Percentiles rank a stretch among this genome's conserved stretches.
These are phyloP conservation scores for Ridgeia piscesae DNA, from an alignment of 1,140 invertebrate genomes.

Conservation along the genomic window DNA sequence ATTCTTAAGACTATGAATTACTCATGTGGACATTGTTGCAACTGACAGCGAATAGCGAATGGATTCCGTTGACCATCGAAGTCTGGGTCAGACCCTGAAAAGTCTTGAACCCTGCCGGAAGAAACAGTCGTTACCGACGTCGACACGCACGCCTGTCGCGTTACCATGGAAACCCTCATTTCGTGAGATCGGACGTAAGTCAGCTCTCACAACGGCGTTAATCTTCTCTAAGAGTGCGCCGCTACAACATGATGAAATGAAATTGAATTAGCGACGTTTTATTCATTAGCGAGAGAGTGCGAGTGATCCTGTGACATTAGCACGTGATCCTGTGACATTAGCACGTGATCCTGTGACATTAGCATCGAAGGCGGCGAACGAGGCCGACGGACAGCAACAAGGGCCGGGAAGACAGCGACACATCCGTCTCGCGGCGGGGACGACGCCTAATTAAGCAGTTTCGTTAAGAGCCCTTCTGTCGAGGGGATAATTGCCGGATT, in stretches of 20 bases:
- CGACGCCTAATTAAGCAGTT: neutral
- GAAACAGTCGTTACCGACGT: neutral
- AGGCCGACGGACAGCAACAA: neutral
- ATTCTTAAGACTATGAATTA: too few relatives aligned
- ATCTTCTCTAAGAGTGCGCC: neutral
- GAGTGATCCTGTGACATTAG: neutral
- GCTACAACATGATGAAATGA: neutral
- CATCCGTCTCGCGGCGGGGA: neutral
- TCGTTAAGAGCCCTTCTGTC: neutral
- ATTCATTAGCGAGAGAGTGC: neutral
- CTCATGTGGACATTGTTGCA: neutral
- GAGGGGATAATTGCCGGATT: neutral
- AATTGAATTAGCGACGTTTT: constrained; percentile 1
- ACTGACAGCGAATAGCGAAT: neutral
- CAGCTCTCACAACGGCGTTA: neutral
- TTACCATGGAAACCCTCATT: neutral
- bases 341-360: neutral
- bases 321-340: neutral
- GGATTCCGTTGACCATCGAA: too few relatives aligned
- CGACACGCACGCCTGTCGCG: neutral
- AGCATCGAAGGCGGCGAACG: neutral
- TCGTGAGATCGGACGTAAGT: neutral
- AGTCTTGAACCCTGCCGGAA: neutral
- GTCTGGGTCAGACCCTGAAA: neutral
- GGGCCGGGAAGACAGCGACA: neutral